Percentiles rank a stretch among this genome's conserved stretches.
phyloP scores from a whole-genome alignment of 2,888 invertebrate genomes.

The Dolichomitus sp. region DNA sequence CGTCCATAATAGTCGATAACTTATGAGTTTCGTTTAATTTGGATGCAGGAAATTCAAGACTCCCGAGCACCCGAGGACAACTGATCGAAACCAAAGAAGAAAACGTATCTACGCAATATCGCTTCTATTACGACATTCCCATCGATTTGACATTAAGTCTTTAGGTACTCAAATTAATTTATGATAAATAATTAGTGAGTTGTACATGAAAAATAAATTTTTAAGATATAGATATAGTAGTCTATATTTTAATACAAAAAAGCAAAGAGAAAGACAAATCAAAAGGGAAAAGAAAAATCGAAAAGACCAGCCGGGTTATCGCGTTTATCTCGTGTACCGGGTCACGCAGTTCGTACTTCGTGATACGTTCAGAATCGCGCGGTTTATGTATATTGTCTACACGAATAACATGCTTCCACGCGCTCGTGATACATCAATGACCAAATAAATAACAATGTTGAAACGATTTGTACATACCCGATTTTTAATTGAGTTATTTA shows the following conservation, averaged over 20 bases:
- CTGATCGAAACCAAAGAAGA: slow-evolving; percentile 66
- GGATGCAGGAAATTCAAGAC: slow-evolving; percentile 83
- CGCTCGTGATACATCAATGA: not conserved
- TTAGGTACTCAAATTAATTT: slow-evolving; percentile 39
- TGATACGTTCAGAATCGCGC: slow-evolving; percentile 11
- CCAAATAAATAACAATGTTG: slow-evolving; percentile 38
- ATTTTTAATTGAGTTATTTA: not conserved
- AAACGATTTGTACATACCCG: slow-evolving; percentile 2
- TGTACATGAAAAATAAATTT: slow-evolving; percentile 10
- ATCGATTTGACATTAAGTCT: slow-evolving; percentile 14
- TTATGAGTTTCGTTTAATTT: slow-evolving; percentile 26
- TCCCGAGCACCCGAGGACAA: slow-evolving; percentile 83
- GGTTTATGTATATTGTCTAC: slow-evolving; percentile 1
- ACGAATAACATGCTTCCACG: not conserved
- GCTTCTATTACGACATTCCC: not conserved
- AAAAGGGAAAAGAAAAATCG: slow-evolving; percentile 13
- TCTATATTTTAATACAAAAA: not conserved
- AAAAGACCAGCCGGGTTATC: slow-evolving; percentile 43
- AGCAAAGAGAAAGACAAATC: not conserved
- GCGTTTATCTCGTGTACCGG: slow-evolving; percentile 50
- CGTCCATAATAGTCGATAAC: slow-evolving; percentile 1
- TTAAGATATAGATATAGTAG: not conserved
- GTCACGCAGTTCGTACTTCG: slow-evolving; percentile 33
- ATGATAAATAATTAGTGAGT: not conserved
- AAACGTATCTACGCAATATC: slow-evolving; percentile 9